These are phyloP conservation scores for Synanthedon formicaeformis DNA, from an alignment of 2,888 invertebrate genomes.

Conservation along the genomic window DNA sequence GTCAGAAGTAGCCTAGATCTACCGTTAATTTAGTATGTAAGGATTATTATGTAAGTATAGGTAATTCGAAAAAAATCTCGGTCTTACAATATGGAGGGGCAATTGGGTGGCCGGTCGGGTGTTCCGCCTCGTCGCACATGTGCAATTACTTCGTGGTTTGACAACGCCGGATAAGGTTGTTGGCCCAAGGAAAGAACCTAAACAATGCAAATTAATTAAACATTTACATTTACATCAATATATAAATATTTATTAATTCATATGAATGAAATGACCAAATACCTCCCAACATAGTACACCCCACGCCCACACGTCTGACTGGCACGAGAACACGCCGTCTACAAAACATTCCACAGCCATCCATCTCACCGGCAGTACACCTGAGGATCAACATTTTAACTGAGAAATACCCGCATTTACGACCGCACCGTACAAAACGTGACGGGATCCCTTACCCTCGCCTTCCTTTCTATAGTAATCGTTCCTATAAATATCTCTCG, in stretches of 20 bases:
- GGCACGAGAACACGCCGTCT: conserved; percentile 96
- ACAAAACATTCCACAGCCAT: conserved; percentile 98
- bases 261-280: conserved; percentile 2
- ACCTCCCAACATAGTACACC: conserved; percentile 95
- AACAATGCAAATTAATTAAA: conserved; percentile 1
- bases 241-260: too few relatives aligned
- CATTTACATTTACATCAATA: too few relatives aligned
- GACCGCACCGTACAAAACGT: not conserved
- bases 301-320: conserved; percentile 97
- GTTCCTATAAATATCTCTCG: conserved; percentile 95
- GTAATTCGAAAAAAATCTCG: too few relatives aligned
- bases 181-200: conserved; percentile 92
- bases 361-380: conserved; percentile 95
- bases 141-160: conserved; percentile 91
- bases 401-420: not conserved
- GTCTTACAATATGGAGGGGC: conserved; percentile 83
- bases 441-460: conserved; percentile 56
- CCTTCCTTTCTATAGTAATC: conserved; percentile 98
- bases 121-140: conserved; percentile 90
- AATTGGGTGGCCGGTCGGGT: conserved; percentile 84
- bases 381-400: conserved; percentile 32
- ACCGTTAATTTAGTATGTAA: too few relatives aligned
- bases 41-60: too few relatives aligned
- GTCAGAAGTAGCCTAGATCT: too few relatives aligned
- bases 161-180: conserved; percentile 95